A percentile compares a stretch with the other conserved stretches of the same genome.
Conservation (phyloP, 2,888 invertebrate genomes). For the Tuberolachnus salignus region DNA sequence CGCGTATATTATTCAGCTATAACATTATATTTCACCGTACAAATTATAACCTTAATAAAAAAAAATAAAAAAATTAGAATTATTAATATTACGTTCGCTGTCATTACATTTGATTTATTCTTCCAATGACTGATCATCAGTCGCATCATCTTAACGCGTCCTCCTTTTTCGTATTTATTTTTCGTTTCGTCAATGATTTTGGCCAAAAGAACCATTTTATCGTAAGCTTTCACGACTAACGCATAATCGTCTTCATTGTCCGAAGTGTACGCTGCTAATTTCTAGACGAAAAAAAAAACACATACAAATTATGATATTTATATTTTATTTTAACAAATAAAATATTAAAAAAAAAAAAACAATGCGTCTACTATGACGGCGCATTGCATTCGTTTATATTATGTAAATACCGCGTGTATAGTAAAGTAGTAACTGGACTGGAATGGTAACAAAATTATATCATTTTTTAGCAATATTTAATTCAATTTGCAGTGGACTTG, state of each 20-base stretch:
- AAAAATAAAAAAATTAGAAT: not conserved
- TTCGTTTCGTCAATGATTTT: slow-evolving; percentile 49
- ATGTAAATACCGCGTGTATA: no score
- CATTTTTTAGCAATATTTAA: no score
- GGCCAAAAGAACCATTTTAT: slow-evolving; percentile 44
- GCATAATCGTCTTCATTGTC: slow-evolving; percentile 1
- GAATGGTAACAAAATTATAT: no score
- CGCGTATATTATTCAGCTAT: no score
- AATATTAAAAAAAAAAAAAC: not conserved
- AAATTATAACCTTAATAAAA: no score
- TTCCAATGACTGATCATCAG: slow-evolving; percentile 29
- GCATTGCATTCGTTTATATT: no score
- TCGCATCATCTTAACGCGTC: slow-evolving; percentile 25
- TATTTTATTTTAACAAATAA: not conserved
- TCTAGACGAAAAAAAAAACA: slow-evolving; percentile 26
- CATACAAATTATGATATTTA: not conserved
- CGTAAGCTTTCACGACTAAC: slow-evolving; percentile 25
- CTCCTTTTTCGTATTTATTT: slow-evolving; percentile 48
- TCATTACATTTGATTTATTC: slow-evolving; percentile 42
- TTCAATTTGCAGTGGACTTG: no score
- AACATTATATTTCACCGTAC: no score
- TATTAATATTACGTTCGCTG: slow-evolving; percentile 1
- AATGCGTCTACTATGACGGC: not conserved
- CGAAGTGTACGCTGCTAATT: slow-evolving; percentile 29
- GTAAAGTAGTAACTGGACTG: no score